Base-by-base conservation (phyloP, 1,140 invertebrate genomes). In the Euura saliciscinereae region DNA sequence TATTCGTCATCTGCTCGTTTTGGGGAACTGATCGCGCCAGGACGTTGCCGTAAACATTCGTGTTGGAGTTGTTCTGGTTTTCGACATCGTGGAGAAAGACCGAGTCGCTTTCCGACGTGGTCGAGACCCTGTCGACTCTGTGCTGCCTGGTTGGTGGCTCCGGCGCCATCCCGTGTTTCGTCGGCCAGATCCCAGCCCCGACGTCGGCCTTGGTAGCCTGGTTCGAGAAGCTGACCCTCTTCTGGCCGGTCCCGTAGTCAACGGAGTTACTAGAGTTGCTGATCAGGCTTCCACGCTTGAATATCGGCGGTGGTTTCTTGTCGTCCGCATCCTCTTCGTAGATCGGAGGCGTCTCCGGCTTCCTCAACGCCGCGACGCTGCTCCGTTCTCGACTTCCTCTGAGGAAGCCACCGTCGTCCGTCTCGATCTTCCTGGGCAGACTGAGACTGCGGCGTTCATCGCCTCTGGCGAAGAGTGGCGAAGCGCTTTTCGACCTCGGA, bases 211-310 rank as follows among this genome's bases (percentile, higher is more conserved):
- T 72, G 77, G 72, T 68, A 43, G 79, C 73, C 10, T 84, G 84
- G 69, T 83, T 88, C 1, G 85, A 87, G 73, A 90, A 90, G 73
- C 89, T 90, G 1, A 90, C 89, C 68, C 89, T 84, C 66, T 90
- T 89, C 3, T 84, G 82, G 0, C 82, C 79, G 3, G 69, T 82
- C 5, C 82, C 83, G 45, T 86, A 85, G 3, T 86, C 85, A 2
- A 80, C 73, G 3, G 82, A 79, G 3, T 80, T 82, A 2, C 73
- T 75, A 6, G 74, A 76, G 68, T 75, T 82, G 4, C 76, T 86
- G 71, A 83, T 79, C 64, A 90, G 75, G 76, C 89, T 90, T 4
- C 89, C 89, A 4, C 89, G 77, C 73, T 89, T 89, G 46, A 90
- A 90, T 70, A 90, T 90, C 8, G 89, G 89, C 10, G 83, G 81